These are phyloP conservation scores for Athalia cordata DNA, from an alignment of 2,888 invertebrate genomes.

Conservation along the genomic window DNA sequence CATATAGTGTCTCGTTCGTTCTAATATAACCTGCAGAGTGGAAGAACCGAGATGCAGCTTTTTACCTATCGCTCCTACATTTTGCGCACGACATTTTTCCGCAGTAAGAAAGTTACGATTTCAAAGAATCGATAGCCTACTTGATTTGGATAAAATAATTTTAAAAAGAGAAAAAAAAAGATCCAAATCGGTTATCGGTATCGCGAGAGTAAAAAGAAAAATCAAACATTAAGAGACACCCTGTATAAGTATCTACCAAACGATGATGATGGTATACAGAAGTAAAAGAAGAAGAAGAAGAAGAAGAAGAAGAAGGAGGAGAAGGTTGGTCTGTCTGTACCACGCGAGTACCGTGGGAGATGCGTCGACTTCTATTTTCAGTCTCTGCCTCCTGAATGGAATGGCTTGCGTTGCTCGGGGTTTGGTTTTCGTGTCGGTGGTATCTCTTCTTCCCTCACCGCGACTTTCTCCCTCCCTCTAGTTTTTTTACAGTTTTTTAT, in stretches of 20 bases:
- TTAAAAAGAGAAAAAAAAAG: too few species aligned
- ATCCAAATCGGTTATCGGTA: too few species aligned
- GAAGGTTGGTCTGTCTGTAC: slow-evolving; percentile 6
- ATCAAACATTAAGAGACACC: neutral
- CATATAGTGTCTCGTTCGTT: neutral
- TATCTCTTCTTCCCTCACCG: neutral
- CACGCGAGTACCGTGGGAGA: slow-evolving; percentile 37
- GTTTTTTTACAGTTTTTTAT: too few species aligned
- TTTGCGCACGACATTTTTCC: neutral
- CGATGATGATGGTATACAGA: too few species aligned
- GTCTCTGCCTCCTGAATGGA: slow-evolving; percentile 29
- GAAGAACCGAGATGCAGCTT: too few species aligned
- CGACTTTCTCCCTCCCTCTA: neutral
- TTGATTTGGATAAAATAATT: neutral
- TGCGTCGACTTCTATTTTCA: slow-evolving; percentile 39
- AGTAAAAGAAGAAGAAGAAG: neutral
- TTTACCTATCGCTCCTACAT: neutral
- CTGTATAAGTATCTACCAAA: too few species aligned
- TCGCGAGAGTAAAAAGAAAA: neutral
- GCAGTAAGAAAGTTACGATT: neutral
- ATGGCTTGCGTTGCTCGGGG: slow-evolving; percentile 6
- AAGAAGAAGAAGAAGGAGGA: slow-evolving; percentile 4
- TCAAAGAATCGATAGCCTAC: neutral
- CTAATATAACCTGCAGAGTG: too few species aligned
- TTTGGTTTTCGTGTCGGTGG: slow-evolving; percentile 11